Evolutionary conservation across 2,797 vertebrate genomes (phyloP).

Genomic region (Erpetoichthys calabaricus): DNA sequence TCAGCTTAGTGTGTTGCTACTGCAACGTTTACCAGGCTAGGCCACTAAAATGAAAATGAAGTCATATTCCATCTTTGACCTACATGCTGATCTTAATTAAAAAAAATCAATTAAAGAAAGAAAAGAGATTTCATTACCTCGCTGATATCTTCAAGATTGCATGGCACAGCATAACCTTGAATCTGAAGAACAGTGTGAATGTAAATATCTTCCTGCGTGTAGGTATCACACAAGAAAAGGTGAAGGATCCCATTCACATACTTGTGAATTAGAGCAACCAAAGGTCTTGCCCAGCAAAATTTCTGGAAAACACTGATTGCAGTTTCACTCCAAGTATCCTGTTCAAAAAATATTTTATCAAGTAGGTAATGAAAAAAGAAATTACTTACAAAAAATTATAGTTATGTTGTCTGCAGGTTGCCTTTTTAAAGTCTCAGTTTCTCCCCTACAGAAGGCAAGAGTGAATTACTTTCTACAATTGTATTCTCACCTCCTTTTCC

Average conservation of each 20-base stretch:
- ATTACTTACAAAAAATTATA: not conserved
- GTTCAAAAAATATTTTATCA: constrained; percentile 7
- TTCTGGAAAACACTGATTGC: constrained; percentile 56
- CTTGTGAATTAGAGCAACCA: constrained; percentile 67
- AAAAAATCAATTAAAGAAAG: no score
- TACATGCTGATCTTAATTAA: no score
- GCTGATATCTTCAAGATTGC: constrained; percentile 19
- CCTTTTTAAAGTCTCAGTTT: not conserved
- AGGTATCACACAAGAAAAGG: constrained; percentile 80
- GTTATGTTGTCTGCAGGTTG: not conserved
- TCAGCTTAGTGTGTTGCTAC: no score
- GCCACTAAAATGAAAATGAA: no score
- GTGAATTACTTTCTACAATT: not conserved
- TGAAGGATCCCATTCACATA: constrained; percentile 65
- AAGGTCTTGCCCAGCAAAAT: constrained; percentile 54
- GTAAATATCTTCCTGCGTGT: constrained; percentile 65
- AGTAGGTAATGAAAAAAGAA: not conserved
- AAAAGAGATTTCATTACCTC: constrained; percentile 19
- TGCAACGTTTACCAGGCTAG: no score
- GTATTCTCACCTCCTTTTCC: no score
- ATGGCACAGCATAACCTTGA: constrained; percentile 50
- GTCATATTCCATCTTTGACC: no score
- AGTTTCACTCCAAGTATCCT: constrained; percentile 61
- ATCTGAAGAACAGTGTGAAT: constrained; percentile 55
- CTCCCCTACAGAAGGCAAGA: no score